A percentile compares a stretch with the other conserved stretches of the same genome.
Evolutionary conservation across 2,888 invertebrate species (phyloP).

Genomic region (Trachelus tabidus): DNA sequence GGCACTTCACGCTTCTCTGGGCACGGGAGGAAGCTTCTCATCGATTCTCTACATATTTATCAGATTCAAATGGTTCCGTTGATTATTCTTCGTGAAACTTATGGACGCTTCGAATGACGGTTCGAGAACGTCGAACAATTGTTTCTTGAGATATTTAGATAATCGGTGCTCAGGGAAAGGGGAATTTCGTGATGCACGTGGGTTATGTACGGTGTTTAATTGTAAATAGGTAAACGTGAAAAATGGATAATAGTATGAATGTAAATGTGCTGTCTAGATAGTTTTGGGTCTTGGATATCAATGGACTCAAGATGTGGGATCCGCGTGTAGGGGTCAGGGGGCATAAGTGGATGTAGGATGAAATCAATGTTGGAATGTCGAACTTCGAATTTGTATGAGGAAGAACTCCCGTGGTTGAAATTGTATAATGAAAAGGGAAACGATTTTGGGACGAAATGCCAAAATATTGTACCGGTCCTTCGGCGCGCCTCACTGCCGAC

Average conservation of each 20-base stretch:
- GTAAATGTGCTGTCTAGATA: neutral
- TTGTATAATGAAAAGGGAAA: neutral
- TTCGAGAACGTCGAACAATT: neutral
- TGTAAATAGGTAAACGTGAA: neutral
- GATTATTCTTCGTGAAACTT: neutral
- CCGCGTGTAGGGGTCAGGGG: neutral
- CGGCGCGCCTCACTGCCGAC: constrained; percentile 17
- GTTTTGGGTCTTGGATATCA: neutral
- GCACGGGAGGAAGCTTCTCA: constrained; percentile 26
- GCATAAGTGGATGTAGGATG: neutral
- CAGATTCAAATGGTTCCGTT: neutral
- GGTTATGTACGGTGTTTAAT: neutral
- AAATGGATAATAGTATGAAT: neutral
- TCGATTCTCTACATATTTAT: constrained; percentile 3
- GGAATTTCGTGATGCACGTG: neutral
- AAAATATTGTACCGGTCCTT: constrained; percentile 55
- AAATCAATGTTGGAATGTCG: neutral
- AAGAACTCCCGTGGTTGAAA: neutral
- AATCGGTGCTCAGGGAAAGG: neutral
- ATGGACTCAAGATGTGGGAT: neutral
- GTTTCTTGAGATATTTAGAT: neutral
- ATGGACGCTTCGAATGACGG: neutral
- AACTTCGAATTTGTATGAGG: neutral
- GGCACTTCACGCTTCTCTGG: constrained; percentile 8
- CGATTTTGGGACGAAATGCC: constrained; percentile 45